A percentile compares a stretch with the other conserved stretches of the same genome.
Conservation (phyloP, 2,113 vertebrate genomes). For the Peromyscus polionotus region DNA sequence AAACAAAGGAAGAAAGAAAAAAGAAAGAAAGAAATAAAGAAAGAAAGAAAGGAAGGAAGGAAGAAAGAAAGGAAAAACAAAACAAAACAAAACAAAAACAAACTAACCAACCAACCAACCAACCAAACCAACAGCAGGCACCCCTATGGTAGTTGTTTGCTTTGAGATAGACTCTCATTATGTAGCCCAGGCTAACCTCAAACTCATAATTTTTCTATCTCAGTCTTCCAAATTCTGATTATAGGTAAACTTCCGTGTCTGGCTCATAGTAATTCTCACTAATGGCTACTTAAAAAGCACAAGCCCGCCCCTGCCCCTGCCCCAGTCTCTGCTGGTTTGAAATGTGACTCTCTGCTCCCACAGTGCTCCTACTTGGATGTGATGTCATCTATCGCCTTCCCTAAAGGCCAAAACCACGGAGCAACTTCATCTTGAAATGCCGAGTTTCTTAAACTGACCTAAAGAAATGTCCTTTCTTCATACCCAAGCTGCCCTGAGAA, state of each 20-base stretch:
- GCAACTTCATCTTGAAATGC: background rate
- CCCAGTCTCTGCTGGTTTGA: background rate
- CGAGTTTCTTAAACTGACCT: background rate
- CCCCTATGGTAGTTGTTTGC: background rate
- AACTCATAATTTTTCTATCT: background rate
- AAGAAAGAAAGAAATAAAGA: too few species aligned
- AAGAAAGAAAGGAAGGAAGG: too few species aligned
- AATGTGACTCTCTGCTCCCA: background rate
- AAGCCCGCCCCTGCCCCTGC: background rate
- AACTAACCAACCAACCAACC: too few species aligned
- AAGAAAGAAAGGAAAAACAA: too few species aligned
- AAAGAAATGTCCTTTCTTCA: background rate
- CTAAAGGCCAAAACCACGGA: background rate
- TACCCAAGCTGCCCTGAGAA: too few species aligned
- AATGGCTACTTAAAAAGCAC: background rate
- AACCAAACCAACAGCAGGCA: background rate
- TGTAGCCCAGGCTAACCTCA: background rate
- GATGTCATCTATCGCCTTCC: background rate
- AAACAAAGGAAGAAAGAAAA: too few species aligned
- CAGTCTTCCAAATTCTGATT: background rate
- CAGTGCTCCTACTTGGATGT: background rate
- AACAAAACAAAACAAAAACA: too few species aligned
- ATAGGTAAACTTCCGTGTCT: background rate
- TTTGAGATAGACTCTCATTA: background rate
- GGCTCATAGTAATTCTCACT: background rate